Evolutionary conservation across 2,888 invertebrate species (phyloP), one percentile per base, ranked within the genome.

Genomic region (Scaptomyza reducta): DNA sequence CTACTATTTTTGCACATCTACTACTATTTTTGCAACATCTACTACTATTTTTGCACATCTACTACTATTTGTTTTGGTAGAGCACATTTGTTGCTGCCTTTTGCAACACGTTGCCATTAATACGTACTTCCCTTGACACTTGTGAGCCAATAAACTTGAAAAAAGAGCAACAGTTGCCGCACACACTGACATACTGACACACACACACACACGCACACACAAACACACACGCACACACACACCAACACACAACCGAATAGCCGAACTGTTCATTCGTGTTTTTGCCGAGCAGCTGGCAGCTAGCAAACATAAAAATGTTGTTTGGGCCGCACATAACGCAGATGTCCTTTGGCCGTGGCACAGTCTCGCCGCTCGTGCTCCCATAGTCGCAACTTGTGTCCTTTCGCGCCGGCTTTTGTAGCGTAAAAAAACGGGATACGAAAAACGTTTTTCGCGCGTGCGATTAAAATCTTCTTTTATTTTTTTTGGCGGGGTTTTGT

Each of bases 81-180:
- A 33, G 14, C 13, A 46, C 18, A 18, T 22, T 33, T 38, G 44
- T 42, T 29, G 22, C 27, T 6, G 71, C 47, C 63, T 74, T 73
- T 78, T 73, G 83, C 85, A 87, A 87, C 86, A 86, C 84, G 87
- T 84, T 84, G 87, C 83, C 84, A 84, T 84, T 87, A 87, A 73
- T 87, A 85, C 82, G 68, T 82, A 69, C 80, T 79, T 81, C 79
- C 85, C 80, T 81, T 86, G 86, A 80, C 87, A 84, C 87, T 84
- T 81, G 80, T 76, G 87, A 89, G 87, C 84, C 88, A 87, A 83
- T 87, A 85, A 88, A 89, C 88, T 89, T 83, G 83, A 83, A 83
- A 83, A 89, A 89, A 85, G 89, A 89, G 89, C 89, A 89, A 89
- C 90, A 89, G 89, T 89, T 89, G 89, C 88, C 80, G 77, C 77